Evolutionary conservation across 2,888 invertebrate species (phyloP).

Genomic region (Charanyca ferruginea): DNA sequence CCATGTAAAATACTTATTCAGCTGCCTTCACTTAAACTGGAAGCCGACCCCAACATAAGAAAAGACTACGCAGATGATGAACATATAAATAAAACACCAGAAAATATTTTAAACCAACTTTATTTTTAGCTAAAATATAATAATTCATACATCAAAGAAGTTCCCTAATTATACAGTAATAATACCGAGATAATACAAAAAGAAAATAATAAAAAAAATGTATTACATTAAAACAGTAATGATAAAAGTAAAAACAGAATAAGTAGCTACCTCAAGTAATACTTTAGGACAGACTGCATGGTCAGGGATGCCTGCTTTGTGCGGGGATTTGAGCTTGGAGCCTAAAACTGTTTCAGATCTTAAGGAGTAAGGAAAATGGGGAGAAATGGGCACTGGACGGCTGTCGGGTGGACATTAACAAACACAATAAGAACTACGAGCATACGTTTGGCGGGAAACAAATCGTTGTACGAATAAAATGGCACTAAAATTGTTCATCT

Average conservation of each 20-base stretch:
- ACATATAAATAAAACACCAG: slow-evolving; percentile 76
- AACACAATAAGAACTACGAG: slow-evolving; percentile 40
- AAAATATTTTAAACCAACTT: slow-evolving; percentile 90
- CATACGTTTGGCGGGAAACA: slow-evolving; percentile 42
- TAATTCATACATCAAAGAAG: slow-evolving; percentile 91
- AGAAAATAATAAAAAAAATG: slow-evolving; percentile 70
- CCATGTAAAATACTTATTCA: no score
- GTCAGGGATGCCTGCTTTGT: slow-evolving; percentile 72
- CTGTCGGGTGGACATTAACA: slow-evolving; percentile 67
- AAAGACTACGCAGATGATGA: no score
- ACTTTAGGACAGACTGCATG: slow-evolving; percentile 63
- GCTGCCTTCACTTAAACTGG: no score
- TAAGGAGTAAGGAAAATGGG: slow-evolving; percentile 64
- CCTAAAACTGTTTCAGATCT: slow-evolving; percentile 73
- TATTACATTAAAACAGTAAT: slow-evolving; percentile 64
- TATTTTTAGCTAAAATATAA: slow-evolving; percentile 92
- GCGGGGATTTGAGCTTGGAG: slow-evolving; percentile 68
- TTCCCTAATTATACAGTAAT: slow-evolving; percentile 86
- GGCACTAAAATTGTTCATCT: slow-evolving; percentile 71
- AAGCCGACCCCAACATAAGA: no score
- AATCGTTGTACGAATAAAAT: slow-evolving; percentile 66
- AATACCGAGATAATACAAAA: slow-evolving; percentile 85
- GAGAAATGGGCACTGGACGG: slow-evolving; percentile 85
- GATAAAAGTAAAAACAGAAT: slow-evolving; percentile 52
- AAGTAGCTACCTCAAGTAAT: slow-evolving; percentile 82